Percentiles rank a stretch among this genome's conserved stretches.
phyloP scores from a whole-genome alignment of 2,888 invertebrate genomes.

The Mesorhabditis spiculigera region DNA sequence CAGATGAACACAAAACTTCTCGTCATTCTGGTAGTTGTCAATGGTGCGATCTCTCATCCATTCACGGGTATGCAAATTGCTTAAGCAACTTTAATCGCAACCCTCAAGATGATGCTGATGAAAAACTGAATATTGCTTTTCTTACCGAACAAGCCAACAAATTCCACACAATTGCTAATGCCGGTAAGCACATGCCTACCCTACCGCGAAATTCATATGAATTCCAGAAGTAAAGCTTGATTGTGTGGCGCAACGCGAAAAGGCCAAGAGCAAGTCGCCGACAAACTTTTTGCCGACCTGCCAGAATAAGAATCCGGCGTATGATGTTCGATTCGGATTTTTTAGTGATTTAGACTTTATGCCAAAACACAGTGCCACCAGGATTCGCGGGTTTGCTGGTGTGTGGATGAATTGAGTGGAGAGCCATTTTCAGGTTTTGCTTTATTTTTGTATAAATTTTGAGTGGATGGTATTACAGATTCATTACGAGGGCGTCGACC shows the following conservation, averaged over 20 bases:
- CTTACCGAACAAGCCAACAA: conserved; percentile 2
- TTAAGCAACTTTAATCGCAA: background rate
- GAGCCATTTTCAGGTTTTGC: conserved; percentile 82
- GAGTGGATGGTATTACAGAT: background rate
- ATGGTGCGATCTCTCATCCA: no score
- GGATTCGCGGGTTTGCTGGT: conserved; percentile 77
- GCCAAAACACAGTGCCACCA: conserved; percentile 74
- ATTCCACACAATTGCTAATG: background rate
- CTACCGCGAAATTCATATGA: background rate
- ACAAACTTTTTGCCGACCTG: conserved; percentile 4
- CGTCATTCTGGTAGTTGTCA: no score
- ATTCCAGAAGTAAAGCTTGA: conserved; percentile 18
- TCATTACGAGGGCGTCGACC: no score
- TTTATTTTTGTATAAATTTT: conserved; percentile 43
- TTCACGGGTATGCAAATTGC: no score
- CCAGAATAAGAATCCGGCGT: conserved; percentile 9
- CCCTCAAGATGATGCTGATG: conserved; percentile 7
- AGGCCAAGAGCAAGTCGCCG: conserved; percentile 13
- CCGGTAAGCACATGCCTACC: background rate
- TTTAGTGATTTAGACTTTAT: conserved; percentile 70
- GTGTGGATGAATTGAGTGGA: conserved; percentile 85
- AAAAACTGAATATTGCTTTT: background rate
- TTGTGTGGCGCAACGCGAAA: conserved; percentile 27
- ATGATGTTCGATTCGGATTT: background rate
- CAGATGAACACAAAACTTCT: no score